Evolutionary conservation across 23 tunicate genomes (phyloP).

Genomic region (Corella eumyota): DNA sequence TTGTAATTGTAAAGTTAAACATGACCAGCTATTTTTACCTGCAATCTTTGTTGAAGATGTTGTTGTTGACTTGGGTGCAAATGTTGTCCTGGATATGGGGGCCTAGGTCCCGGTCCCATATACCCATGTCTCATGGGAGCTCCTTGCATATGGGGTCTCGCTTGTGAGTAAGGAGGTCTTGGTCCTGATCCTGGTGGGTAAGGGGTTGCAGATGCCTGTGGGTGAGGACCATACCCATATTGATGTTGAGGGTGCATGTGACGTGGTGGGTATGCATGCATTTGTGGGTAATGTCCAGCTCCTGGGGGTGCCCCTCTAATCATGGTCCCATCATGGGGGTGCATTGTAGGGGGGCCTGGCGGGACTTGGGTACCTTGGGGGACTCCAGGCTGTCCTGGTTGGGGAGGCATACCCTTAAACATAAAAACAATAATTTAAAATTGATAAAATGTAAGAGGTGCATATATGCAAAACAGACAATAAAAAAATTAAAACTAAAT

Average conservation of each 20-base stretch:
- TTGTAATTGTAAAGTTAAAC: too few species aligned
- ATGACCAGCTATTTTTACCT: too few species aligned
- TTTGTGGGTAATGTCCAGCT: slow-evolving; percentile 24
- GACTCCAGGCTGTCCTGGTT: background rate
- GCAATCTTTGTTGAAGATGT: slow-evolving; percentile 46
- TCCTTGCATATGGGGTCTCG: slow-evolving; percentile 27
- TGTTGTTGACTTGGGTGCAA: slow-evolving; percentile 47
- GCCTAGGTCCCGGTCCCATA: slow-evolving; percentile 27
- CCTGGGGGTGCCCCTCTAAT: slow-evolving; percentile 15
- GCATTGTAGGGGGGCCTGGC: slow-evolving; percentile 13
- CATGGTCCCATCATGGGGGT: slow-evolving; percentile 30
- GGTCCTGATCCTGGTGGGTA: slow-evolving; percentile 20
- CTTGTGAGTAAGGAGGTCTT: slow-evolving; percentile 27
- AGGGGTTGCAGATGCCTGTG: slow-evolving; percentile 31
- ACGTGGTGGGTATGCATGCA: slow-evolving; percentile 13
- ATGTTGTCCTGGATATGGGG: slow-evolving; percentile 10
- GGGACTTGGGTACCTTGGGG: slow-evolving; percentile 14
- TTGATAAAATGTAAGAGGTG: background rate
- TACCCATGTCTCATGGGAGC: slow-evolving; percentile 23
- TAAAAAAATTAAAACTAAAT: too few species aligned
- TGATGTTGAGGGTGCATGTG: slow-evolving; percentile 20
- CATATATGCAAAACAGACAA: too few species aligned
- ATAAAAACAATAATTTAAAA: background rate
- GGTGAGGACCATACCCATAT: slow-evolving; percentile 32
- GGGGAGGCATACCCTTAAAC: slow-evolving; percentile 14